Conservation (phyloP, 2,797 vertebrate genomes). For the Cryptoprocta ferox region DNA sequence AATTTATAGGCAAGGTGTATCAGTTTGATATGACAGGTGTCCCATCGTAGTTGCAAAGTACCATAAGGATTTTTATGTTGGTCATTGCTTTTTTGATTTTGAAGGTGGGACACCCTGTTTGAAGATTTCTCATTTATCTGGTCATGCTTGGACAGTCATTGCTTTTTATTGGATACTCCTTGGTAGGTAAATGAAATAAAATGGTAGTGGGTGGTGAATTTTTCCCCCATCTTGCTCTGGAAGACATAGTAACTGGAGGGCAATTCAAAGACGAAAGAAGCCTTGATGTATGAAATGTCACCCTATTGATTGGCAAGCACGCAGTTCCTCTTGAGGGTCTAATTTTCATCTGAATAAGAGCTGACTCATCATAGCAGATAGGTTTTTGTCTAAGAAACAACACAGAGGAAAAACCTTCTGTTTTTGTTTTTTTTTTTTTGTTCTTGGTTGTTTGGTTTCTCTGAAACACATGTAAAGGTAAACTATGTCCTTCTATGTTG, state of each 20-base stretch:
- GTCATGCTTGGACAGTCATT: not conserved
- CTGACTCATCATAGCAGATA: not conserved
- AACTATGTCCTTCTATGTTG: not conserved
- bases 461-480: not conserved
- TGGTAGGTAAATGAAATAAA: not conserved
- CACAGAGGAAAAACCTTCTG: not conserved
- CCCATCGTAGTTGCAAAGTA: not conserved
- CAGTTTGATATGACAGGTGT: not conserved
- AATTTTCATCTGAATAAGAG: not conserved
- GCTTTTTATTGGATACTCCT: not conserved
- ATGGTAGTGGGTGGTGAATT: not conserved
- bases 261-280: not conserved
- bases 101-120: not conserved
- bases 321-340: not conserved
- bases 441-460: not conserved
- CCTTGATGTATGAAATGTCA: not conserved
- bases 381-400: constrained; percentile 18
- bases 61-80: not conserved
- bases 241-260: not conserved
- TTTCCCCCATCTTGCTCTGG: not conserved
- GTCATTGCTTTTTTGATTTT: not conserved
- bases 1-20: not conserved
- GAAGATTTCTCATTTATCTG: not conserved
- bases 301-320: not conserved
- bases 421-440: not conserved